Base-by-base conservation (phyloP, 2,888 invertebrate genomes). In the Carabus problematicus region DNA sequence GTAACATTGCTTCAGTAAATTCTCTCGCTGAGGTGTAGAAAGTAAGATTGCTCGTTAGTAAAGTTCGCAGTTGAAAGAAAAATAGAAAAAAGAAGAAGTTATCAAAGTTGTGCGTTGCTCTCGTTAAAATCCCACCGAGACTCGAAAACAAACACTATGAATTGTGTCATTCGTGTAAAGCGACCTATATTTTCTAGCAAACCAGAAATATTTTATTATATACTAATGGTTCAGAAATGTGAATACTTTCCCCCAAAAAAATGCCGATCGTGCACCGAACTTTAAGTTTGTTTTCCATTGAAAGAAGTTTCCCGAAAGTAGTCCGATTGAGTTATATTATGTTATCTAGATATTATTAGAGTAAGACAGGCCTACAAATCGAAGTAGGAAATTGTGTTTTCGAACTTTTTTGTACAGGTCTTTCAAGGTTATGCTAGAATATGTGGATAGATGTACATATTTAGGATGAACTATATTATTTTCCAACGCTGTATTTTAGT, bases 51-150 rank as follows among this genome's bases (percentile, higher is more conserved):
- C 16, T 52, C 8, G 52, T 52, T 52, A 16, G 52, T 11, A 14
- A 52, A 52, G 52, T 52, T 52, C 16, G 2, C 52, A 14, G 52
- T 52, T 52, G 19, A 52, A 49, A 52, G 8, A 52, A 52, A 52
- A 52, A 52, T 52, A 52, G 19, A 52, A 52, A 16, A 18, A 19
- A 16, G n/a, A 14, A 1, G 12, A 52, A 52, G 18, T 52, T 52
- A 52, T 52, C 19, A 12, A 52, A 52, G 52, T 52, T 52, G 49
- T 49, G n/a, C 49, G 49, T 12, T n/a, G 18, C 19, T 18, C 12
- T 52, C 52, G 52, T 52, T 52, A 52, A 52, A 52, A n/a, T 52
- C 52, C 52, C 52, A 9, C 12, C 52, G 52, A n/a, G 16, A 52
- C 19, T 19, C 19, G 19, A 52, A 52, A 52, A 52, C 52, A 52